Conservation (phyloP, 2,888 invertebrate genomes). For the Carcina quercana region DNA sequence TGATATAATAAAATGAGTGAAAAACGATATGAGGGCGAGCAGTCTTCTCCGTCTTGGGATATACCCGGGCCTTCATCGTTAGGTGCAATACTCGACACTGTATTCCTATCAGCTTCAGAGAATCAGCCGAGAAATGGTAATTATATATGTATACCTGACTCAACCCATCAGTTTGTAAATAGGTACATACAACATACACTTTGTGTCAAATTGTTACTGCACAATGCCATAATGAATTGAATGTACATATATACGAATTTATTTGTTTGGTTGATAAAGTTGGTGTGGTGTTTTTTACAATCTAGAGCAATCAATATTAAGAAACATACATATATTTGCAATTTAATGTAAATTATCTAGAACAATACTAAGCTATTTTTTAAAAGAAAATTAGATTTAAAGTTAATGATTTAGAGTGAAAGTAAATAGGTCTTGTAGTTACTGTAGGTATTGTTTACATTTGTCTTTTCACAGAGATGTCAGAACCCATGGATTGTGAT, state of each 20-base stretch:
- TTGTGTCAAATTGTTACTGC: no score
- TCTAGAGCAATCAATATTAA: no score
- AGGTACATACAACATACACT: background rate
- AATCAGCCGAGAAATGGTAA: slow-evolving; percentile 54
- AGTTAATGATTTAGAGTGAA: background rate
- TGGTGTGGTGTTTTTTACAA: no score
- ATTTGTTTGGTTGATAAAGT: no score
- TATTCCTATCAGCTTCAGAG: slow-evolving; percentile 72
- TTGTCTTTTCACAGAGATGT: slow-evolving; percentile 56
- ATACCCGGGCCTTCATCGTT: slow-evolving; percentile 69
- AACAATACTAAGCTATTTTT: no score
- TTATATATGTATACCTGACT: no score
- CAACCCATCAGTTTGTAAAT: no score
- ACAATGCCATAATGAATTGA: no score
- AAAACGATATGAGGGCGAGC: slow-evolving; percentile 51
- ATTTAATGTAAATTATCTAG: no score
- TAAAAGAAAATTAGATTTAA: background rate
- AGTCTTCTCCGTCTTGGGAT: slow-evolving; percentile 56
- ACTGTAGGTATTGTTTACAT: background rate
- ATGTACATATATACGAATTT: no score
- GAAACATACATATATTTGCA: no score
- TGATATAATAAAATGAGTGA: slow-evolving; percentile 51
- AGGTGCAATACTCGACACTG: slow-evolving; percentile 78
- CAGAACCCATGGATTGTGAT: slow-evolving; percentile 38
- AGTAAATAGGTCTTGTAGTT: background rate